These are phyloP conservation scores for Ascaphus truei DNA, from an alignment of 2,113 vertebrate genomes.

Conservation along the genomic window DNA sequence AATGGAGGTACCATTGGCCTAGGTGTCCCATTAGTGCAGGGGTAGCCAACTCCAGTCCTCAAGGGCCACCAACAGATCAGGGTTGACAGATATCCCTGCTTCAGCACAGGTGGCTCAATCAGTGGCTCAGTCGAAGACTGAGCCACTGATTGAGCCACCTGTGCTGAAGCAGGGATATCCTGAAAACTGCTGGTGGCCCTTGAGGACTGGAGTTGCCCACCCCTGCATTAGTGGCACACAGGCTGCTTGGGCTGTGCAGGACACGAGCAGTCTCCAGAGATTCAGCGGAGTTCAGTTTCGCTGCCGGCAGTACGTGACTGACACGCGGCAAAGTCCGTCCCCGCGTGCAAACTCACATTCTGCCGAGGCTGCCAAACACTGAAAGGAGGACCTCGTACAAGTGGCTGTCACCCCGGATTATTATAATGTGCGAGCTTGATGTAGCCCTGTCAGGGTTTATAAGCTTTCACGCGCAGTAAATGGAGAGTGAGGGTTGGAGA, in stretches of 20 bases:
- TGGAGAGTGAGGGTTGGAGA: neutral
- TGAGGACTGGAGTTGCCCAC: neutral
- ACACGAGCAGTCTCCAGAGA: slow-evolving; percentile 8
- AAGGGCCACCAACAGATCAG: too few relatives aligned
- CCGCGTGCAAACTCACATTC: neutral
- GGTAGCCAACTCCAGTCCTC: too few relatives aligned
- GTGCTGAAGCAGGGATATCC: too few relatives aligned
- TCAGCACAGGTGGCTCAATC: too few relatives aligned
- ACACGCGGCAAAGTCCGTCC: too few relatives aligned
- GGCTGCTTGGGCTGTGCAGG: neutral
- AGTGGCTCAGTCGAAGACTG: too few relatives aligned
- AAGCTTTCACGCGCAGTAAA: neutral
- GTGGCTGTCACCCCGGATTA: slow-evolving; percentile 29
- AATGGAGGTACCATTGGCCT: too few relatives aligned
- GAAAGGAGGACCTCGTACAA: slow-evolving; percentile 6
- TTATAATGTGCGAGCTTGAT: slow-evolving; percentile 10
- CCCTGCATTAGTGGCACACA: too few relatives aligned
- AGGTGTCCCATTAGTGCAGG: too few relatives aligned
- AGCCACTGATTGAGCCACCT: too few relatives aligned
- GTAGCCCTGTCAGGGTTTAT: slow-evolving; percentile 11
- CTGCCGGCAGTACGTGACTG: neutral
- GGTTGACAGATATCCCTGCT: too few relatives aligned
- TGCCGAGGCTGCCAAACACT: neutral
- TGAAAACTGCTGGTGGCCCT: too few relatives aligned
- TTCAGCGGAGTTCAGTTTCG: neutral